Conservation (phyloP, 2,888 invertebrate species). For the Andrena hattorfiana region DNA sequence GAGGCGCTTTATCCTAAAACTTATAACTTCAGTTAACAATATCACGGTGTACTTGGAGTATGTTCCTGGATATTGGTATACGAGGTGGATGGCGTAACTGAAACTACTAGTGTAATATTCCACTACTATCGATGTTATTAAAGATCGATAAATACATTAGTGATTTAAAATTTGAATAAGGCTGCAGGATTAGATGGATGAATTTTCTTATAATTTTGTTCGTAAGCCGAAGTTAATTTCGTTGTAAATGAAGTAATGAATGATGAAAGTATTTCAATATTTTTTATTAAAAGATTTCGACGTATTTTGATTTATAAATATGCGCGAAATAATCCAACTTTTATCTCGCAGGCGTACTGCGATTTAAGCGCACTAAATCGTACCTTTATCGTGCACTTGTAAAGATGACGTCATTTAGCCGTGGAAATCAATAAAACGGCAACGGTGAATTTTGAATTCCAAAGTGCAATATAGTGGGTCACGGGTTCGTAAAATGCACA, state of each 20-base stretch:
- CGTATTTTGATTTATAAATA: no score
- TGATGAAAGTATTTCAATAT: no score
- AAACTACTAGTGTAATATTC: neutral
- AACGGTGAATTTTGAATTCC: neutral
- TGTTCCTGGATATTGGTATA: neutral
- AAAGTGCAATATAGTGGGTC: neutral
- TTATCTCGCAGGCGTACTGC: no score
- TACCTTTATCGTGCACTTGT: no score
- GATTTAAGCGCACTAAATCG: no score
- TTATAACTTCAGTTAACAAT: slow-evolving; percentile 7
- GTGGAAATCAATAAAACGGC: slow-evolving; percentile 1
- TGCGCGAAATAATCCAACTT: no score
- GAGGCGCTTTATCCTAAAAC: slow-evolving; percentile 6
- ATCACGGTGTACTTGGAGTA: neutral
- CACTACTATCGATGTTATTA: neutral
- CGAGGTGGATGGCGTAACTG: neutral
- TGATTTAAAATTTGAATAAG: no score
- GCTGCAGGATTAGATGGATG: no score
- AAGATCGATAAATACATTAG: neutral
- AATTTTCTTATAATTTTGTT: no score
- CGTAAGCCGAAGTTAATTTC: no score
- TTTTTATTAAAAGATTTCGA: no score
- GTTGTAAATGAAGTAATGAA: no score
- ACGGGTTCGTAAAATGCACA: neutral
- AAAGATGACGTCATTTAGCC: neutral